Percentiles rank a stretch among this genome's conserved stretches.
Conservation (phyloP, 2,113 vertebrate species). For the Lontra canadensis region DNA sequence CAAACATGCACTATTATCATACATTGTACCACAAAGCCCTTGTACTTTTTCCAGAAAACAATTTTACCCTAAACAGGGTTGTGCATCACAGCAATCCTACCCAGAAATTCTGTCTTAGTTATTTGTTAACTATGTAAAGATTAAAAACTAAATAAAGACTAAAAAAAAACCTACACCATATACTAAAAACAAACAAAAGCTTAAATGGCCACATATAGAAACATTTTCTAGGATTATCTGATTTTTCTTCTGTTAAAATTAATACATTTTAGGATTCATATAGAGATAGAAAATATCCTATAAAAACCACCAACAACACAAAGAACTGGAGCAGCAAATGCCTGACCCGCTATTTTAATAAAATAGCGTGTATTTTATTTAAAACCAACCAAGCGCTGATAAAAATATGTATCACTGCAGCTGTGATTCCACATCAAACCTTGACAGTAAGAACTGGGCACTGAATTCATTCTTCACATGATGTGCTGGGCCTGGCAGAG, state of each 20-base stretch:
- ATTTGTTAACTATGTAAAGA: neutral
- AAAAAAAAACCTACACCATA: neutral
- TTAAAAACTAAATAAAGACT: neutral
- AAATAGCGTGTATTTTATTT: slow-evolving; percentile 79
- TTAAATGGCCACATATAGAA: neutral
- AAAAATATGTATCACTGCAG: slow-evolving; percentile 60
- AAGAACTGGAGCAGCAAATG: neutral
- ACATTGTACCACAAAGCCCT: neutral
- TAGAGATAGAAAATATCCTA: neutral
- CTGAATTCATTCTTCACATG: neutral
- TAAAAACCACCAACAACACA: neutral
- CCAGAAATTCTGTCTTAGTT: neutral
- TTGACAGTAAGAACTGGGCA: slow-evolving; percentile 9
- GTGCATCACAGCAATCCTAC: neutral
- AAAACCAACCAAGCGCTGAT: slow-evolving; percentile 78
- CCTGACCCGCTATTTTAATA: slow-evolving; percentile 64
- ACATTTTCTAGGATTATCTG: neutral
- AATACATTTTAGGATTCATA: neutral
- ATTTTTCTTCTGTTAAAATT: neutral
- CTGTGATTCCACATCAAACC: slow-evolving; percentile 40
- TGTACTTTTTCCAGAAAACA: neutral
- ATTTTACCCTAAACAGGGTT: neutral
- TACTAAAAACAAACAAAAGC: neutral
- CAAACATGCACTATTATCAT: neutral
- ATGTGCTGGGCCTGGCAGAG: neutral